Percentiles rank a stretch among this genome's conserved stretches.
Conservation (phyloP, 2,888 invertebrate species). For the Orchestes rusci region DNA sequence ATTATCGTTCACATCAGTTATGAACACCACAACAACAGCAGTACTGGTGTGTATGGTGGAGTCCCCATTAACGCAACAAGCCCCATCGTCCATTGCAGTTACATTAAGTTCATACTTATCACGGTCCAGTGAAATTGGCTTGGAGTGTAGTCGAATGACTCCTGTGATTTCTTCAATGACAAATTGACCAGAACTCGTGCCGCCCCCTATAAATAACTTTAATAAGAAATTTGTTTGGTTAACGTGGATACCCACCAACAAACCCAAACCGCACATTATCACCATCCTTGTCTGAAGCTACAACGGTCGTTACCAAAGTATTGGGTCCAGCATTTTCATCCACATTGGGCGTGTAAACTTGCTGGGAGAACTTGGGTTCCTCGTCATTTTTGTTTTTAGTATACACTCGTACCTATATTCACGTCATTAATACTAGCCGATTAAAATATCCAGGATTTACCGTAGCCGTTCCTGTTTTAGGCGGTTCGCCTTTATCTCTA, state of each 20-base stretch:
- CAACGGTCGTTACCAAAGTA: slow-evolving; percentile 91
- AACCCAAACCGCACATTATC: slow-evolving; percentile 91
- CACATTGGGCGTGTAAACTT: slow-evolving; percentile 93
- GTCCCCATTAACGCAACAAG: slow-evolving; percentile 88
- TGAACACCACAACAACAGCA: slow-evolving; percentile 92
- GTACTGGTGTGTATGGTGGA: slow-evolving; percentile 86
- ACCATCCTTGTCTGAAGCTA: slow-evolving; percentile 95
- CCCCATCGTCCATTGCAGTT: slow-evolving; percentile 95
- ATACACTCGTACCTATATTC: slow-evolving; percentile 76
- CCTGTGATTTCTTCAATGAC: slow-evolving; percentile 94
- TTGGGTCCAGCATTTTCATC: slow-evolving; percentile 94
- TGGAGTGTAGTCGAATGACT: slow-evolving; percentile 82
- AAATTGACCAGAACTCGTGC: slow-evolving; percentile 85
- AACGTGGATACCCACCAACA: slow-evolving; percentile 58
- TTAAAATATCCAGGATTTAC: slow-evolving; percentile 12
- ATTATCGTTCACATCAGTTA: slow-evolving; percentile 95
- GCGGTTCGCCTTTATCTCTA: slow-evolving; percentile 89
- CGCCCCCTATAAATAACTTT: slow-evolving; percentile 46
- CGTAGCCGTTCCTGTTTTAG: slow-evolving; percentile 87
- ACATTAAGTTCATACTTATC: slow-evolving; percentile 96
- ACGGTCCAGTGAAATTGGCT: slow-evolving; percentile 78
- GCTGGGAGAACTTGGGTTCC: slow-evolving; percentile 93
- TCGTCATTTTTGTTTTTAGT: slow-evolving; percentile 99
- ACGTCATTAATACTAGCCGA: no score
- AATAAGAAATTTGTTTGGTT: no score